These are phyloP conservation scores for Alectura lathami DNA, from an alignment of 2,113 vertebrate species.

Conservation along the genomic window DNA sequence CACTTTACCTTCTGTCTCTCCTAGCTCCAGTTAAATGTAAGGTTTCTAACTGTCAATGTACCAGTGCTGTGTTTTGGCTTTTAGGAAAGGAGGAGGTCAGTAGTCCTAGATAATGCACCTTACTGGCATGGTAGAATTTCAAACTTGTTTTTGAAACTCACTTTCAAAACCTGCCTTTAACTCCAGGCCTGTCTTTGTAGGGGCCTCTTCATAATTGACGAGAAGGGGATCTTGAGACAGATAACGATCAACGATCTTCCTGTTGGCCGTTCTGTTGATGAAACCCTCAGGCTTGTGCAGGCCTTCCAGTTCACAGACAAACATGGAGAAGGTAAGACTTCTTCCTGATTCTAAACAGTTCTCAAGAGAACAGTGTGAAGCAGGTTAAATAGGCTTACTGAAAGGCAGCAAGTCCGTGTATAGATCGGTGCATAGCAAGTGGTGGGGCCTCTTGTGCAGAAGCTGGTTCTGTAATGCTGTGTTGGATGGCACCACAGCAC, in stretches of 20 bases:
- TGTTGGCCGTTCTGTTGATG: conserved; percentile 95
- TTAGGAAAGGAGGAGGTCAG: neutral
- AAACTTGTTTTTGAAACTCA: neutral
- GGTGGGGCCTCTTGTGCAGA: neutral
- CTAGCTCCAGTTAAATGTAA: neutral
- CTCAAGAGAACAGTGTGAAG: neutral
- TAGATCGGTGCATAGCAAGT: neutral
- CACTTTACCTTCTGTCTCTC: neutral
- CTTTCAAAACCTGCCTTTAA: neutral
- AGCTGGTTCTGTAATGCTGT: neutral
- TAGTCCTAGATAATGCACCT: neutral
- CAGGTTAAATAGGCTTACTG: neutral
- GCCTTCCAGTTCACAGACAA: conserved; percentile 98
- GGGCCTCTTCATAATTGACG: conserved; percentile 96
- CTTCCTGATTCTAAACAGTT: neutral
- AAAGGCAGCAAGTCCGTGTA: neutral
- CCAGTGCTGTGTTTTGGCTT: neutral
- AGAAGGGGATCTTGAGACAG: conserved; percentile 92
- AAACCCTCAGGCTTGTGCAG: conserved; percentile 93
- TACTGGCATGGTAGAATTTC: neutral
- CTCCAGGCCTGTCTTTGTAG: conserved; percentile 61
- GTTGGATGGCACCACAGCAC: neutral
- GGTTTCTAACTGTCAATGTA: neutral
- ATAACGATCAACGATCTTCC: conserved; percentile 99
- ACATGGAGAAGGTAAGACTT: conserved; percentile 91